Base-by-base conservation (phyloP, 2,888 invertebrate species). In the Herminia tarsipennalis region DNA sequence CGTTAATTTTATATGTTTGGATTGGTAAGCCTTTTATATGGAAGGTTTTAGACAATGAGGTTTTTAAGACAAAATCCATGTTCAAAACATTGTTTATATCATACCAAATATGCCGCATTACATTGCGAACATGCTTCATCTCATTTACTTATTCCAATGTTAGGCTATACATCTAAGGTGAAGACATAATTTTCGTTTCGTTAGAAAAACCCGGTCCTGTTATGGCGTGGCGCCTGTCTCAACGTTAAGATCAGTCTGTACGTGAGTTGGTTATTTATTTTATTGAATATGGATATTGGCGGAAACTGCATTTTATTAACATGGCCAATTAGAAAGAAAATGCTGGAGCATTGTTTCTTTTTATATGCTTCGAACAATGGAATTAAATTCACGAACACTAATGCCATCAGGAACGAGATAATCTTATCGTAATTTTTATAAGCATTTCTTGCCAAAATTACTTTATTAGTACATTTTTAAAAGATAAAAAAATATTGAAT, bases 101-200 rank as follows among this genome's bases (percentile, higher is more conserved):
- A 22, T 5, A 12, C 12, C 17, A 38, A 30, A 30, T 27, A 33
- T 10, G 27, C 10, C 21, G 30, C 20, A n/a, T n/a, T n/a, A n/a
- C n/a, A n/a, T n/a, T n/a, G n/a, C n/a, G n/a, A n/a, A n/a, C n/a
- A n/a, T n/a, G n/a, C n/a, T n/a, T n/a, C n/a, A n/a, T n/a, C n/a
- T n/a, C n/a, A n/a, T n/a, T n/a, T n/a, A n/a, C n/a, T 44, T 48
- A 21, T 28, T 18, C 13, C 35, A 30, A 33, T n/a, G 28, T 14
- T 48, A 29, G 21, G 13, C 13, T 30, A 28, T 30, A 29, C 16
- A n/a, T 12, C 21, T 63, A 70, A 70, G 76, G 70, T 75, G 77
- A 74, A 74, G 74, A 72, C 76, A 82, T 85, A 82, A 84, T 84
- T 87, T 84, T 81, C 73, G 76, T 83, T 77, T 77, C 74, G 68